These are phyloP conservation scores for Sminthurides aquaticus DNA, from an alignment of 2,888 invertebrate species.

Conservation along the genomic window DNA sequence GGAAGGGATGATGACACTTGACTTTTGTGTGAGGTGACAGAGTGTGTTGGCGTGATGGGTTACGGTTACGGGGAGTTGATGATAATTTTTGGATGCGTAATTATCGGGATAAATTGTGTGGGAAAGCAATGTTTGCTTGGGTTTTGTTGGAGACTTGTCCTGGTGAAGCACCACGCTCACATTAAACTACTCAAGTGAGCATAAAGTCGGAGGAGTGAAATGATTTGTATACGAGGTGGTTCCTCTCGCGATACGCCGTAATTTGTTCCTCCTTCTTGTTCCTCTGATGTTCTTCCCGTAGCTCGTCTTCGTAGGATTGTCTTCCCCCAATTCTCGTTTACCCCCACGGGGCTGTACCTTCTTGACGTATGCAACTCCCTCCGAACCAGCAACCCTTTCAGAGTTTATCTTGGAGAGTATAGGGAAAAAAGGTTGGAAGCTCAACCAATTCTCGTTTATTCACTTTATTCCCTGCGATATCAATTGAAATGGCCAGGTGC, in stretches of 20 bases:
- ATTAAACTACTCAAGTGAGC: background rate
- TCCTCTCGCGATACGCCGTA: background rate
- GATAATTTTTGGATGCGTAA: background rate
- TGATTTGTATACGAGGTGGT: background rate
- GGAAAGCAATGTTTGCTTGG: background rate
- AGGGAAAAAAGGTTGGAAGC: no score
- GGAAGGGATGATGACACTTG: background rate
- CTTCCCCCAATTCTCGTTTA: background rate
- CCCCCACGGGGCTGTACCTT: background rate
- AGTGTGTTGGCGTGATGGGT: no score
- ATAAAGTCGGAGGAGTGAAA: background rate
- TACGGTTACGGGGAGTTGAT: background rate
- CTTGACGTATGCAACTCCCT: background rate
- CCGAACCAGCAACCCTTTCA: background rate
- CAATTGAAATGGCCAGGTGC: no score
- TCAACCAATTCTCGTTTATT: no score
- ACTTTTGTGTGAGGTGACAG: background rate
- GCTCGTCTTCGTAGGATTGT: background rate
- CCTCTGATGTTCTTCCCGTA: no score
- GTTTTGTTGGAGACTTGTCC: background rate
- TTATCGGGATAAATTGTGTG: background rate
- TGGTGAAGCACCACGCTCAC: background rate
- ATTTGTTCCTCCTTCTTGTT: background rate
- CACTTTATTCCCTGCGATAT: no score
- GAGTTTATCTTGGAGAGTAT: no score